Conservation (phyloP, 2,888 invertebrate species). For the Boloria euphrosyne region DNA sequence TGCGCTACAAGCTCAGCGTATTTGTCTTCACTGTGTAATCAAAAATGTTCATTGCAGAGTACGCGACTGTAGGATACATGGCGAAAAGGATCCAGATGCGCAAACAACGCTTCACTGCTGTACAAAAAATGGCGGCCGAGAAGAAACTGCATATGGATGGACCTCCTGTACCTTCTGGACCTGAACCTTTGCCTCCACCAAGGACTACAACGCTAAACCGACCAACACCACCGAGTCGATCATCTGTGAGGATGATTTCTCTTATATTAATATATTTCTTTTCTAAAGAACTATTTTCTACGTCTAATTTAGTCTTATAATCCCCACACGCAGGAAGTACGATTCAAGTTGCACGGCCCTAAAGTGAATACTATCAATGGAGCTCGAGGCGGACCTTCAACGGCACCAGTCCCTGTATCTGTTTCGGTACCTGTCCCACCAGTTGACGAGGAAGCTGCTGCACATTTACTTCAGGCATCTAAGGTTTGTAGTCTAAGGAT, state of each 20-base stretch:
- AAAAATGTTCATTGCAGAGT: conserved; percentile 85
- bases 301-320: conserved; percentile 46
- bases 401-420: conserved; percentile 40
- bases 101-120: conserved; percentile 93
- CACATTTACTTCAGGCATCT: conserved; percentile 81
- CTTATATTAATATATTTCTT: conserved; percentile 42
- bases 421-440: conserved; percentile 62
- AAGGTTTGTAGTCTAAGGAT: conserved; percentile 50
- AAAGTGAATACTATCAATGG: conserved; percentile 95
- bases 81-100: conserved; percentile 98
- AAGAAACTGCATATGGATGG: conserved; percentile 92
- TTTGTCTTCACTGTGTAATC: conserved; percentile 20
- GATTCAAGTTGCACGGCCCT: conserved; percentile 96
- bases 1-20: conserved; percentile 37
- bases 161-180: conserved; percentile 84
- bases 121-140: conserved; percentile 95
- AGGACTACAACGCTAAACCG: conserved; percentile 85
- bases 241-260: conserved; percentile 55
- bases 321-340: conserved; percentile 88
- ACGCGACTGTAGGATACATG: conserved; percentile 98
- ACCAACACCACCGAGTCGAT: conserved; percentile 70
- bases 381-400: conserved; percentile 75
- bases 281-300: conserved; percentile 28
- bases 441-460: conserved; percentile 52
- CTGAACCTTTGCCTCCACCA: conserved; percentile 83